Evolutionary conservation across 2,888 invertebrate genomes (phyloP), one percentile per base, ranked within the genome.

Genomic region (Epicampocera succincta): DNA sequence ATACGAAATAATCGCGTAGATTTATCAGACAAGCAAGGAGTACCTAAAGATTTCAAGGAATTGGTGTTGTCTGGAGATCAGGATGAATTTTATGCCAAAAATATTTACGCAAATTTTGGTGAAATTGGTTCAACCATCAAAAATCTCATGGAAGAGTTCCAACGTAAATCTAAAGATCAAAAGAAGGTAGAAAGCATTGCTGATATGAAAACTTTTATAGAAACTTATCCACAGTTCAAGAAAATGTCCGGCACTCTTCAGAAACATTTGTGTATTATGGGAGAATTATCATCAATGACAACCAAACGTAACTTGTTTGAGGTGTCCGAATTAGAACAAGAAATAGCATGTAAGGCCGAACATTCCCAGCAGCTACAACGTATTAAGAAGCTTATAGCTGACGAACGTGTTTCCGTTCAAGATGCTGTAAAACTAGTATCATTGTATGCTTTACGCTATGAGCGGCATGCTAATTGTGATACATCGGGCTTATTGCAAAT

Each of bases 131-230:
- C 97, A 87, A 98, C 97, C 54, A 99, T 99, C 85, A 99, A 99
- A 91, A 94, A 95, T 21, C 92, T 99, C 72, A 99, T 99, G 96
- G 99, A 99, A 80, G 98, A 99, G 88, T 99, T 99, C 91, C 98
- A 99, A 91, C 95, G 94, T 86, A 98, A 98, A 91, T 97, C 98
- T 2, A 96, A 99, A 90, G 97, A 96, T 87, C 98, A 99, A 87
- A 96, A 98, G 90, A 98, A 98, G 92, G 96, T 99, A 2, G 99
- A 99, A 92, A 98, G 98, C 86, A 99, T 99, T 87, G 94, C 96
- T 0, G 99, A 99, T 90, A 99, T 99, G 99, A 99, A 99, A 92
- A 95, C 94, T 87, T 99, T 99, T 90, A 97, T 99, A 0, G 99
- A 99, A 90, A 95, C 96, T 13, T 99, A 99, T 92, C 99, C 99